Evolutionary conservation across 1,140 invertebrate species (phyloP), one percentile per base, ranked within the genome.

Genomic region (Chymomyza costata): DNA sequence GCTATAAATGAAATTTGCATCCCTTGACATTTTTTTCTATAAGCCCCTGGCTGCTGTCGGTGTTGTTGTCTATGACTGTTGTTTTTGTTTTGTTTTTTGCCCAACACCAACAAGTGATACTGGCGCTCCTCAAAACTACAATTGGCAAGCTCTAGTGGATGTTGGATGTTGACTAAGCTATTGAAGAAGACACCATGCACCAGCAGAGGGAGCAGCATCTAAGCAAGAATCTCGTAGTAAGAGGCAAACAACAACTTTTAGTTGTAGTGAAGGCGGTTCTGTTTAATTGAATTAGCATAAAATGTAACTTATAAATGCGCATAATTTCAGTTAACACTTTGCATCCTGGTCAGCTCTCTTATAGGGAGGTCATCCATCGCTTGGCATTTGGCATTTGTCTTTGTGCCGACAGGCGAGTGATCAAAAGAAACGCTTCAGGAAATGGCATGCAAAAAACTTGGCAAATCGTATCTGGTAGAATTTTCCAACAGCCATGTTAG

Each of bases 251-350:
- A 10, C 5, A 11, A 35, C 18, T n/a, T n/a, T n/a, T n/a, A n/a
- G n/a, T n/a, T n/a, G n/a, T n/a, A n/a, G n/a, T 25, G 8, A 25
- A 25, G 21, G 21, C 8, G 28, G 21, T 17, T 14, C 46, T 51
- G 35, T 66, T 51, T 71, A 71, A 76, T 76, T 76, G 57, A 78
- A 76, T 76, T 71, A 76, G 58, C 71, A 76, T 76, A 78, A 76
- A 73, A 53, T 62, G 62, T 51, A 76, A 69, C 66, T 70, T 66
- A 59, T 50, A 66, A 70, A 64, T 59, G 63, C 60, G 55, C 70
- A 70, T 66, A 73, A 73, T 64, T 58, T 65, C n/a, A 16, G 16
- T 19, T 31, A 44, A 50, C 19, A n/a, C n/a, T n/a, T n/a, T 5
- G 45, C 73, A 76, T 76, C 71, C 71, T 76, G 71, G 73, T 76